These are phyloP conservation scores for Cistogaster globosa DNA, from an alignment of 2,888 invertebrate species.

Conservation along the genomic window DNA sequence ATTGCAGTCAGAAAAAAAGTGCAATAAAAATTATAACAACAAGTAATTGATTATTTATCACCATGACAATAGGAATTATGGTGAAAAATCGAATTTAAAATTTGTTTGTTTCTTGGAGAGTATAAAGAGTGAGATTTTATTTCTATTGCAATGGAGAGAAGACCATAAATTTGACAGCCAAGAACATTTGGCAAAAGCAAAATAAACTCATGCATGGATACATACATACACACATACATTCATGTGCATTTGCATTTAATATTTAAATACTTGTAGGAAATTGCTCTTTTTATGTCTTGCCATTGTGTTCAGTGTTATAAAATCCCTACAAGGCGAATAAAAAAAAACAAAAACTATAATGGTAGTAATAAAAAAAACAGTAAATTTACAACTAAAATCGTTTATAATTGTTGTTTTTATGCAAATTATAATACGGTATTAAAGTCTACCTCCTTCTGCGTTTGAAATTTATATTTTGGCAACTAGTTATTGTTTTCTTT, in stretches of 20 bases:
- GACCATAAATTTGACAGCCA: conserved; percentile 27
- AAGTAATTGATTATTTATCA: conserved; percentile 61
- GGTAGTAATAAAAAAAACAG: neutral
- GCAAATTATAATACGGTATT: too few species aligned
- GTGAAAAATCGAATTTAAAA: conserved; percentile 72
- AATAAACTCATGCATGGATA: neutral
- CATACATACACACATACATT: too few species aligned
- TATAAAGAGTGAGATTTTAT: neutral
- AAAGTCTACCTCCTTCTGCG: too few species aligned
- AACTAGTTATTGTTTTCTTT: too few species aligned
- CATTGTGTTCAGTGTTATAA: conserved; percentile 28
- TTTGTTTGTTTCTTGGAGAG: neutral
- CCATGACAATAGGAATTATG: conserved; percentile 67
- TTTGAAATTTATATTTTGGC: too few species aligned
- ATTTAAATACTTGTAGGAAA: too few species aligned
- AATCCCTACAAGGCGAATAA: neutral
- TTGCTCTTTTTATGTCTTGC: conserved; percentile 5
- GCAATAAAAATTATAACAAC: conserved; percentile 46
- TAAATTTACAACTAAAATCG: neutral
- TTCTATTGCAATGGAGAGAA: neutral
- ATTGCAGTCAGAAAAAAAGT: conserved; percentile 4
- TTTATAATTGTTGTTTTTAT: too few species aligned
- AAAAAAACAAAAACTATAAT: neutral
- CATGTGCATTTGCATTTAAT: conserved; percentile 3
- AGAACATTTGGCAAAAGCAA: conserved; percentile 32